phyloP scores from a whole-genome alignment of 2,113 vertebrate genomes.

The Spermophilus dauricus region DNA sequence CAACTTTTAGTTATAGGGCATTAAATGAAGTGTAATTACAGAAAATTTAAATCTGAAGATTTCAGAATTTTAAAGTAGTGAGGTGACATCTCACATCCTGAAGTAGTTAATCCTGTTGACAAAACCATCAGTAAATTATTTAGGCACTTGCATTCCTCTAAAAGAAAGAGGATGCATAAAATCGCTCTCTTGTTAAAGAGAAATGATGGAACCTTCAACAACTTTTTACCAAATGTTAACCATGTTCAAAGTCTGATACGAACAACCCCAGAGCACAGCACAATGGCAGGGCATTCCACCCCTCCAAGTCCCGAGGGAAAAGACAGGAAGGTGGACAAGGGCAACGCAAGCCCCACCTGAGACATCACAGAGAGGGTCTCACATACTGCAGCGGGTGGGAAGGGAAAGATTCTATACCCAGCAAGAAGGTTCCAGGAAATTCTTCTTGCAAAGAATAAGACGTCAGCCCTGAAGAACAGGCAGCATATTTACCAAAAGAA shows the following conservation, averaged over 20 bases:
- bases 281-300: not conserved
- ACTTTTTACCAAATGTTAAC: not conserved
- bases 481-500: not conserved
- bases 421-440: not conserved
- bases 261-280: not conserved
- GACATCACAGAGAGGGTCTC: not conserved
- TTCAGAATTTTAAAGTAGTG: not conserved
- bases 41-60: slow-evolving; percentile 25
- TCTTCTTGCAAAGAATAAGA: not conserved
- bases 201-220: not conserved
- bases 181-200: not conserved
- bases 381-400: not conserved
- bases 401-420: not conserved
- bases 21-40: not conserved
- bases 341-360: not conserved
- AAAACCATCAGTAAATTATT: not conserved
- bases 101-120: not conserved
- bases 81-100: not conserved
- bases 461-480: not conserved
- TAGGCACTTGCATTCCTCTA: not conserved
- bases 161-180: not conserved
- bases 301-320: not conserved
- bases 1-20: not conserved
- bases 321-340: not conserved
- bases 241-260: not conserved